Percentiles rank a stretch among this genome's conserved stretches.
Evolutionary conservation across 1,140 invertebrate species (phyloP).

Genomic region (Periplaneta americana): DNA sequence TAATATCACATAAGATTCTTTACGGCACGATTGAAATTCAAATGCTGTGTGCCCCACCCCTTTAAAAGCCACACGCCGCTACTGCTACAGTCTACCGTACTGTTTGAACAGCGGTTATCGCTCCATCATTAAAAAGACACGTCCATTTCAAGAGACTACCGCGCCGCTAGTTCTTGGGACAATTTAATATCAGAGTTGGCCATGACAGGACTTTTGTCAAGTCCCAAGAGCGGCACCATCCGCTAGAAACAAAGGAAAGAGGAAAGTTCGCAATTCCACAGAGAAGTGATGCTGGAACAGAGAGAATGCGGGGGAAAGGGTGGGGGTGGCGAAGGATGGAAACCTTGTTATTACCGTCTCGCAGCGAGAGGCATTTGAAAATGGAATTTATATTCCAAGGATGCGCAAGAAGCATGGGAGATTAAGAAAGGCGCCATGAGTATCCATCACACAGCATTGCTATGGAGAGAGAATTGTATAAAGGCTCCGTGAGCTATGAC

Average conservation of each 20-base stretch:
- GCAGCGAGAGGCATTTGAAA: not conserved
- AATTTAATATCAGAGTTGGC: not conserved
- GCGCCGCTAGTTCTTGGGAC: not conserved
- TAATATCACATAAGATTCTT: too few species aligned
- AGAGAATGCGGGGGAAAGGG: too few species aligned
- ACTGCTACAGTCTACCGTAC: not conserved
- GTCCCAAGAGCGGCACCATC: not conserved
- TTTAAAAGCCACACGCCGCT: not conserved
- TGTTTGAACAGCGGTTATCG: not conserved
- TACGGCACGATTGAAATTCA: too few species aligned
- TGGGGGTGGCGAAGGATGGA: too few species aligned
- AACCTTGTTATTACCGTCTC: not conserved
- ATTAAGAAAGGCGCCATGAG: not conserved
- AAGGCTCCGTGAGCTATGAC: too few species aligned
- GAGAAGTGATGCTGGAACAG: not conserved
- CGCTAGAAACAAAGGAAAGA: not conserved
- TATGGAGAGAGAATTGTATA: too few species aligned
- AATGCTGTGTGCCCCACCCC: not conserved
- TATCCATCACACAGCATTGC: not conserved
- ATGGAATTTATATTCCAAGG: not conserved
- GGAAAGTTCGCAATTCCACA: not conserved
- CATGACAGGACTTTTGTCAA: not conserved
- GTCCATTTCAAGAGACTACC: not conserved
- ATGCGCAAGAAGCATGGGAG: not conserved
- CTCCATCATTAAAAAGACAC: not conserved